Percentiles rank a stretch among this genome's conserved stretches.
Conservation (phyloP, 2,888 invertebrate genomes). For the Cancer borealis region DNA sequence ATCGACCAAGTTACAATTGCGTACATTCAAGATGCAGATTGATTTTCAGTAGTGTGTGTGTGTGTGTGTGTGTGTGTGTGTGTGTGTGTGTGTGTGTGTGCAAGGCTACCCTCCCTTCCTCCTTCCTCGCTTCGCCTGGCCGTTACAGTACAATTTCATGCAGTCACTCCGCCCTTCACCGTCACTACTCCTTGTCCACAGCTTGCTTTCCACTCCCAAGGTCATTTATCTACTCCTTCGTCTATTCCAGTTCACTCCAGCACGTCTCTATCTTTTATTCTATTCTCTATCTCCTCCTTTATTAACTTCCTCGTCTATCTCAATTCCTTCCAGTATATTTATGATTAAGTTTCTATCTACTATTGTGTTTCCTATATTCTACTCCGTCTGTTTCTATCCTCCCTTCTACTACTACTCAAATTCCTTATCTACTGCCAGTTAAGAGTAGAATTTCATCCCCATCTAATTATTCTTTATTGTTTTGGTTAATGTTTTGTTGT, state of each 20-base stretch:
- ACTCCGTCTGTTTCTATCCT: background rate
- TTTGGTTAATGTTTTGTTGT: background rate
- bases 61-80: constrained; percentile 18
- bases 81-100: constrained; percentile 11
- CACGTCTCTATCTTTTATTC: background rate
- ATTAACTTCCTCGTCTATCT: background rate
- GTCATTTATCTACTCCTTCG: background rate
- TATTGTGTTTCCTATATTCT: background rate
- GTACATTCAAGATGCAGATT: constrained; percentile 6
- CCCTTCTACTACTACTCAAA: background rate
- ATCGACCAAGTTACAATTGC: constrained; percentile 4
- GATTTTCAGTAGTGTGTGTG: constrained; percentile 16
- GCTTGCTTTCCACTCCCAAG: background rate
- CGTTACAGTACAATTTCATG: background rate
- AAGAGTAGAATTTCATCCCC: background rate
- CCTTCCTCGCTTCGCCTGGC: background rate
- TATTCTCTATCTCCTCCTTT: background rate
- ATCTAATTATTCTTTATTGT: background rate
- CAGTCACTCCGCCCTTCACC: background rate
- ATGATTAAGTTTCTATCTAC: background rate
- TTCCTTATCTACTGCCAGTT: background rate
- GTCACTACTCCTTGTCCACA: background rate
- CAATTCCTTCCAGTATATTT: background rate
- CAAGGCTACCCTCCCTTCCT: background rate
- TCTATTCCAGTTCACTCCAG: background rate